A percentile compares a stretch with the other conserved stretches of the same genome.
These are phyloP conservation scores for Dastarcus helophoroides DNA, from an alignment of 2,888 invertebrate species.

Conservation along the genomic window DNA sequence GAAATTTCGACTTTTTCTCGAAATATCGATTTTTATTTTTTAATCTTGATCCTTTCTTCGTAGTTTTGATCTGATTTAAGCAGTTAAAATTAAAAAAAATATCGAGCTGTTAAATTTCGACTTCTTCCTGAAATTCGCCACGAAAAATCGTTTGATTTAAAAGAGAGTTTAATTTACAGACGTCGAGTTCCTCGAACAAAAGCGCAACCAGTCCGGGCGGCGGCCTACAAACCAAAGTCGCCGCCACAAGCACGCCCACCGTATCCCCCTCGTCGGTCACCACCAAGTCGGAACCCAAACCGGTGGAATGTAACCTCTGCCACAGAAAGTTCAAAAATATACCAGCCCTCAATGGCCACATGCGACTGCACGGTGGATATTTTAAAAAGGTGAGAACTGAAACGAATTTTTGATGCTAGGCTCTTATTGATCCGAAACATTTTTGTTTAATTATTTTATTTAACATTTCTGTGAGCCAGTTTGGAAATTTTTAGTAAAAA, in stretches of 20 bases:
- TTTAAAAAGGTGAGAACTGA: slow-evolving; percentile 74
- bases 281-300: slow-evolving; percentile 56
- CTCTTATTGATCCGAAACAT: too few species aligned
- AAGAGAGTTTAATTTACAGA: slow-evolving; percentile 18
- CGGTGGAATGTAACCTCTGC: slow-evolving; percentile 91
- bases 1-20: too few species aligned
- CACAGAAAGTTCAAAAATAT: slow-evolving; percentile 95
- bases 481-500: slow-evolving; percentile 1
- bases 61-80: too few species aligned
- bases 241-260: slow-evolving; percentile 30
- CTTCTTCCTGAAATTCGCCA: too few species aligned
- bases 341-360: slow-evolving; percentile 95
- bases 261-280: slow-evolving; percentile 31
- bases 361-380: slow-evolving; percentile 95
- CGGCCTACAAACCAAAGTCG: slow-evolving; percentile 32
- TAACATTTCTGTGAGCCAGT: too few species aligned
- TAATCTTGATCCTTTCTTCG: too few species aligned
- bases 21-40: too few species aligned
- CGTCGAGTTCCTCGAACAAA: slow-evolving; percentile 27
- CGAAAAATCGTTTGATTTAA: background rate
- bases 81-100: too few species aligned
- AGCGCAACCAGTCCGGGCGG: slow-evolving; percentile 24
- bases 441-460: too few species aligned
- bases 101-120: too few species aligned
- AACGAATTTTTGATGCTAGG: background rate